These are phyloP conservation scores for Brachionus rubens DNA, from an alignment of 1,140 invertebrate genomes.

Conservation along the genomic window DNA sequence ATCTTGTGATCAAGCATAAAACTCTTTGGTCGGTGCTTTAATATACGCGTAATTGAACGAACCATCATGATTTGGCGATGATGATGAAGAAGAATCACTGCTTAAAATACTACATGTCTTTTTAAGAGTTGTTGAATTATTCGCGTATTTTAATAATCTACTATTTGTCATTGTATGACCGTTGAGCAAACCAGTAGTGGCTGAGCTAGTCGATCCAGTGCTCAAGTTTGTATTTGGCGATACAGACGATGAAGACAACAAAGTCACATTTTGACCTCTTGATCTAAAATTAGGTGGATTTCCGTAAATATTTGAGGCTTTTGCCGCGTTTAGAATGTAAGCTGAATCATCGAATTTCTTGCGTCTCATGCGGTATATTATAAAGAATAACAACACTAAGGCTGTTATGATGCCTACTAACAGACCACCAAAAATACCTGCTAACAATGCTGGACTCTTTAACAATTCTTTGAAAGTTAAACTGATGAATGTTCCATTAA, in stretches of 20 bases:
- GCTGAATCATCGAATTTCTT: constrained; percentile 11
- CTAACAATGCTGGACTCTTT: constrained; percentile 27
- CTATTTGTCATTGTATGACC: constrained; percentile 4
- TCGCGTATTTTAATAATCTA: constrained; percentile 23
- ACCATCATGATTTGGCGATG: constrained; percentile 42
- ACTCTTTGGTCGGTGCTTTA: constrained; percentile 44
- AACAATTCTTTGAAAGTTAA: constrained; percentile 27
- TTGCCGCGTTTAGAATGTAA: neutral
- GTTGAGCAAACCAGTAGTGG: constrained; percentile 22
- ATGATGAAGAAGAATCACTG: constrained; percentile 6
- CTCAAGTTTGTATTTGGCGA: constrained; percentile 29
- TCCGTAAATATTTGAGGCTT: neutral
- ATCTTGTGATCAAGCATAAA: constrained; percentile 22
- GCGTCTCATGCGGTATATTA: constrained; percentile 21
- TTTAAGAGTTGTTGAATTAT: constrained; percentile 14
- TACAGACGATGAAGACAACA: constrained; percentile 28
- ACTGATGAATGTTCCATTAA: neutral
- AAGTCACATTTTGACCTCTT: constrained; percentile 9
- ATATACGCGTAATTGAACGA: constrained; percentile 45
- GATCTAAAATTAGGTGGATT: constrained; percentile 6
- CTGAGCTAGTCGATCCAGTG: constrained; percentile 30
- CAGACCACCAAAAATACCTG: constrained; percentile 21
- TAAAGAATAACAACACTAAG: constrained; percentile 2
- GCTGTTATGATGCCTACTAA: constrained; percentile 35
- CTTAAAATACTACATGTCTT: constrained; percentile 28